Evolutionary conservation across 2,797 vertebrate species (phyloP).

Genomic region (Pangasius larnaudii): DNA sequence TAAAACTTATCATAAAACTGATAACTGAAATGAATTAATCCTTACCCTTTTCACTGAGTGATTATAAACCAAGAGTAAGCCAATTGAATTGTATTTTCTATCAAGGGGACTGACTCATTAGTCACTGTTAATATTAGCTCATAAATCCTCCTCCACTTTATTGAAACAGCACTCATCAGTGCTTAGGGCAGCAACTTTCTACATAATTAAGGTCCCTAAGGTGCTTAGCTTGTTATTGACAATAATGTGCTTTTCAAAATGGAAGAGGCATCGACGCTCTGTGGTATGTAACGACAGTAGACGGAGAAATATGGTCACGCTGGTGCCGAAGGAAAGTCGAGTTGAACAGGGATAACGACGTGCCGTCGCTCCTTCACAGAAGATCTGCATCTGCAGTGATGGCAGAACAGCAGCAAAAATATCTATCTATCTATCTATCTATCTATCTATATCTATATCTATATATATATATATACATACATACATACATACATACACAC

Average conservation of each 20-base stretch:
- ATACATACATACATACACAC: too few species aligned
- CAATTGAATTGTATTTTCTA: constrained; percentile 17
- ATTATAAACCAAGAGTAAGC: neutral
- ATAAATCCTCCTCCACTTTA: constrained; percentile 45
- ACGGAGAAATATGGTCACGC: neutral
- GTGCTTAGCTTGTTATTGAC: constrained; percentile 3
- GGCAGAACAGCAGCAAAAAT: constrained; percentile 1
- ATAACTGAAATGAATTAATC: neutral
- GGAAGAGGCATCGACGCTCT: neutral
- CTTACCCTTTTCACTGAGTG: neutral
- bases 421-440: too few species aligned
- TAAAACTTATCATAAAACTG: neutral
- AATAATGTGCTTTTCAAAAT: neutral
- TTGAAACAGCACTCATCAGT: constrained; percentile 45
- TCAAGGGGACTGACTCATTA: constrained; percentile 30
- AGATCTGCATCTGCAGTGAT: constrained; percentile 7
- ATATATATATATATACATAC: too few species aligned
- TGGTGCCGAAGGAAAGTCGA: neutral
- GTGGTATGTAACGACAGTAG: neutral
- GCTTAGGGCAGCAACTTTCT: constrained; percentile 26
- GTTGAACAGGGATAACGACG: neutral
- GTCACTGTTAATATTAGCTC: constrained; percentile 32
- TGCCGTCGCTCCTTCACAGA: neutral
- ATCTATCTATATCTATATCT: too few species aligned
- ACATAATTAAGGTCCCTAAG: constrained; percentile 31